These are phyloP conservation scores for Proteles cristata DNA, from an alignment of 2,113 vertebrate genomes.

Conservation along the genomic window DNA sequence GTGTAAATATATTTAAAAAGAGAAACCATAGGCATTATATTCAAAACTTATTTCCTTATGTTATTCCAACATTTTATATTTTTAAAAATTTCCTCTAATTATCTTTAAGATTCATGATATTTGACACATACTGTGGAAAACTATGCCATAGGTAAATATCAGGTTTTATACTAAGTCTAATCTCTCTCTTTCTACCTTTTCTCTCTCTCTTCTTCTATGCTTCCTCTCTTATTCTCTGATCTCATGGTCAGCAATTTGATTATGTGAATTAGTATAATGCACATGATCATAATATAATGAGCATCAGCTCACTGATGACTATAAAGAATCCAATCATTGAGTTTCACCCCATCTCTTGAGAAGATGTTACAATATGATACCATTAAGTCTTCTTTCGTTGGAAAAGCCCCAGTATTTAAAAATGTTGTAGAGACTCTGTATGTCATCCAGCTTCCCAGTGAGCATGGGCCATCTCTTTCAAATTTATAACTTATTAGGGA, in stretches of 20 bases:
- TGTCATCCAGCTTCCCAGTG: not conserved
- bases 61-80: not conserved
- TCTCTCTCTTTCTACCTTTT: not conserved
- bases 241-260: not conserved
- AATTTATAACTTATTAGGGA: constrained; percentile 48
- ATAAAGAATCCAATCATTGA: not conserved
- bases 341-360: not conserved
- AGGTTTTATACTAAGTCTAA: not conserved
- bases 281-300: not conserved
- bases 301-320: not conserved
- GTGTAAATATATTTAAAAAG: not conserved
- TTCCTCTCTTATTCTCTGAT: not conserved
- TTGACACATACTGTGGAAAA: not conserved
- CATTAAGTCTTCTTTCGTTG: not conserved
- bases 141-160: not conserved
- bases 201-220: rapidly evolving
- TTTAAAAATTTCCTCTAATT: not conserved
- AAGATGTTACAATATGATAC: not conserved
- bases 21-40: not conserved
- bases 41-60: not conserved
- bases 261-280: not conserved
- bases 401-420: not conserved
- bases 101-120: not conserved
- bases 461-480: not conserved
- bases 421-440: not conserved